phyloP scores from a whole-genome alignment of 2,797 vertebrate genomes.

The Muscicapa striata region DNA sequence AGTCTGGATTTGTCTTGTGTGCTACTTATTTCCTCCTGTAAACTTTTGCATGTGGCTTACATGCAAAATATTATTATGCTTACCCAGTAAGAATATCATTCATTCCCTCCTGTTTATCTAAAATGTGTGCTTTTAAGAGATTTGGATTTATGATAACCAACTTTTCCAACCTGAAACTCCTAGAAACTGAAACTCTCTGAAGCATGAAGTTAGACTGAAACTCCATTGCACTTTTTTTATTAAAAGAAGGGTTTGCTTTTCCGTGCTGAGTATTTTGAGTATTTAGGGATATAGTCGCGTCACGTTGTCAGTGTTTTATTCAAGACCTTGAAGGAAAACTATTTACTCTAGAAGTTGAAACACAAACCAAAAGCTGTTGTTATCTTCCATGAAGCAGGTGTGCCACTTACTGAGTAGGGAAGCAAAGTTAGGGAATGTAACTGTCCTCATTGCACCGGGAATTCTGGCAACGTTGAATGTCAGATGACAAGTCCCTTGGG shows the following conservation, averaged over 20 bases:
- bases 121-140: not conserved
- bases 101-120: not conserved
- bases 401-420: not conserved
- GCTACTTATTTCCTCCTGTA: not conserved
- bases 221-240: not conserved
- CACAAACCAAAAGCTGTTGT: not conserved
- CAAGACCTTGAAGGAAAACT: not conserved
- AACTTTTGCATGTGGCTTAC: not conserved
- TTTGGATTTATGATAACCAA: not conserved
- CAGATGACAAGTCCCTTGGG: not conserved
- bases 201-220: not conserved
- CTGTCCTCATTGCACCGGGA: not conserved
- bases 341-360: not conserved
- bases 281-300: not conserved
- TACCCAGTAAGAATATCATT: not conserved
- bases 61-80: not conserved
- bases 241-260: not conserved
- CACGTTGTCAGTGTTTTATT: not conserved
- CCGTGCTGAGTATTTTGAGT: not conserved
- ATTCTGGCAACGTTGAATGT: not conserved
- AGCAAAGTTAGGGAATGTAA: not conserved
- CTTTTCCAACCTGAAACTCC: not conserved
- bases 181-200: not conserved
- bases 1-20: not conserved
- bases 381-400: not conserved